A percentile compares a stretch with the other conserved stretches of the same genome.
Conservation (phyloP, 1,140 invertebrate genomes). For the Rhynchophorus ferrugineus region DNA sequence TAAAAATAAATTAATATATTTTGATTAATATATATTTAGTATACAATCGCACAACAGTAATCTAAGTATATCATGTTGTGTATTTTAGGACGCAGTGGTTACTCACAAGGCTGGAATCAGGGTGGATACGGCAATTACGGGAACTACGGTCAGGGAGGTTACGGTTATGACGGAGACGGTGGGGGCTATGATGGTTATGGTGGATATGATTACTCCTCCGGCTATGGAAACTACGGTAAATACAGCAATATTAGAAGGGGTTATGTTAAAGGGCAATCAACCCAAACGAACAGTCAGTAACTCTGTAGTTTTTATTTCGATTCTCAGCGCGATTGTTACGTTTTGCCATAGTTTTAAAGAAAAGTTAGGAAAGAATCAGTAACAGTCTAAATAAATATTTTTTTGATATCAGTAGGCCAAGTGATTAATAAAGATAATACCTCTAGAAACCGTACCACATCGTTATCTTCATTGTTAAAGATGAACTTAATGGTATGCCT, state of each 20-base stretch:
- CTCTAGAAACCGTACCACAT: too few relatives aligned
- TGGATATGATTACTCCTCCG: constrained; percentile 72
- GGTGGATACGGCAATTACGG: constrained; percentile 61
- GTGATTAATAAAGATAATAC: too few relatives aligned
- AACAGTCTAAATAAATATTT: too few relatives aligned
- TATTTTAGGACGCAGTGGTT: constrained; percentile 52
- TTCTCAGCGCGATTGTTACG: neutral
- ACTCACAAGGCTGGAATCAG: constrained; percentile 57
- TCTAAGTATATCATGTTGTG: too few relatives aligned
- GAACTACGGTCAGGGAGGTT: constrained; percentile 47
- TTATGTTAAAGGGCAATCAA: constrained; percentile 20
- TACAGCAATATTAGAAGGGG: constrained; percentile 39
- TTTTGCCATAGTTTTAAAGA: neutral
- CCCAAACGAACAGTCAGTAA: neutral
- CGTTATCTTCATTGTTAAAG: too few relatives aligned
- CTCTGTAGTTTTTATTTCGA: neutral
- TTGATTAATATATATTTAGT: too few relatives aligned
- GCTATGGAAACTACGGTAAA: constrained; percentile 73
- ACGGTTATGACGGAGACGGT: constrained; percentile 52
- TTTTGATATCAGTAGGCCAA: too few relatives aligned
- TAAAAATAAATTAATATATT: too few relatives aligned
- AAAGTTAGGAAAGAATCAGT: too few relatives aligned
- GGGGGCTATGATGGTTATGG: constrained; percentile 61
- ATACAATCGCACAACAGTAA: too few relatives aligned
- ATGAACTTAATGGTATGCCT: too few relatives aligned